A percentile compares a stretch with the other conserved stretches of the same genome.
phyloP scores from a whole-genome alignment of 2,113 vertebrate species.

The Ceyx margarethae region DNA sequence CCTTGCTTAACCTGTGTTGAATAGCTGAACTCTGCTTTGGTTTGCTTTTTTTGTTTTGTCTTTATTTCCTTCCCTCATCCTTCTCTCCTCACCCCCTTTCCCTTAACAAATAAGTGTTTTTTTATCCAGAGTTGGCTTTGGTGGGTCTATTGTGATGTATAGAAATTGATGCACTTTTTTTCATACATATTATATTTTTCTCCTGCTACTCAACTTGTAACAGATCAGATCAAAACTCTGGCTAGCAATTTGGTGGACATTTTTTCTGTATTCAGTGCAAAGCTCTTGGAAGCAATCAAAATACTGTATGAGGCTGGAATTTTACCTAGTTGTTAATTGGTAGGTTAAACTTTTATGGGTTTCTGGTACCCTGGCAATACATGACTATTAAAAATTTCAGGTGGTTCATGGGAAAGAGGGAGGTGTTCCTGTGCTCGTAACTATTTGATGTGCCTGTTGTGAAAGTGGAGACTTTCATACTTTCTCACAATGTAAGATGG shows the following conservation, averaged over 20 bases:
- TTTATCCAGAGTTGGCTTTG: background rate
- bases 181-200: background rate
- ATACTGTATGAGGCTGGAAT: constrained; percentile 69
- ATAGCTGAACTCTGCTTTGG: background rate
- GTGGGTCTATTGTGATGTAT: background rate
- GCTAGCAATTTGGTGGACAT: constrained; percentile 9
- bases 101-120: background rate
- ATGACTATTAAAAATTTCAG: constrained; percentile 85
- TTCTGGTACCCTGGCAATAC: constrained; percentile 83
- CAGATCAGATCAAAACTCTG: constrained; percentile 16
- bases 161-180: background rate
- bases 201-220: background rate
- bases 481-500: constrained; percentile 73
- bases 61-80: accelerated
- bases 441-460: constrained; percentile 77
- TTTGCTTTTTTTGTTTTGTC: background rate
- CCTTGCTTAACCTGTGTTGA: background rate
- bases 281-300: constrained; percentile 71
- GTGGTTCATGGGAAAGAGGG: constrained; percentile 76
- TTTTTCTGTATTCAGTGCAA: constrained; percentile 64
- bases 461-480: constrained; percentile 78
- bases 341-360: constrained; percentile 83
- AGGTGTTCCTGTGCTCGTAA: constrained; percentile 76
- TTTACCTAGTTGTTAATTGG: constrained; percentile 81
- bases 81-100: background rate